Evolutionary conservation across 2,797 vertebrate genomes (phyloP), one percentile per base, ranked within the genome.

Genomic region (Galago senegalensis): DNA sequence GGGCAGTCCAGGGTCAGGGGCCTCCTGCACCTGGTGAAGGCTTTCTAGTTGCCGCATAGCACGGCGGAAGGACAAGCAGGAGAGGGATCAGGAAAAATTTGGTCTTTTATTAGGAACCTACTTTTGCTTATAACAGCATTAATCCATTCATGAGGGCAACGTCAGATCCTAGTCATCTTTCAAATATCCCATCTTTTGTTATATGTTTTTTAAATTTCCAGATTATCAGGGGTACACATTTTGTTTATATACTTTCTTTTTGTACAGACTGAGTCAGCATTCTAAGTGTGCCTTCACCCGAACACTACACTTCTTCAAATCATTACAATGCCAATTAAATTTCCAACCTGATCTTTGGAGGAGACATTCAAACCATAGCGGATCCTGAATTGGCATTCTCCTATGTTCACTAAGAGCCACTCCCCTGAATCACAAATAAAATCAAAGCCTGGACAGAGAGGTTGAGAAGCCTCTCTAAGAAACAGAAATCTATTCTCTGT

Each of bases 401-500:
- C 27, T 72, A 8, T 73, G 16, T 17, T 75, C 77, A 18, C 43
- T 72, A 84, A 92, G 49, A 80, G 8, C 40, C 58, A 80, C 60
- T 81, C 27, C 79, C 23, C 31, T 79, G 56, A 91, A 82, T 87
- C 87, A 82, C 82, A 86, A 77, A 69, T 84, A 90, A 80, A 90
- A 40, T n/a, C 76, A 63, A 93, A 56, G 58, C 40, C 23, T 70
- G 23, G 40, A 37, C 85, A 34, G 65, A 34, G 65, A 84, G 7
- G 40, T 86, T 93, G n/a, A 63, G 53, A 89, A 60, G 13, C 18
- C 61, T 91, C 70, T 86, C 87, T 79, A 75, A 79, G 63, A 82
- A 81, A 46, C 61, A 93, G 80, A 53, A 69, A 67, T 53, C 80
- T 87, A 7, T 82, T 79, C 29, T 76, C 83, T 89, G 14, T 92